Conservation (phyloP, 2,113 vertebrate genomes). For the Callospermophilus lateralis region DNA sequence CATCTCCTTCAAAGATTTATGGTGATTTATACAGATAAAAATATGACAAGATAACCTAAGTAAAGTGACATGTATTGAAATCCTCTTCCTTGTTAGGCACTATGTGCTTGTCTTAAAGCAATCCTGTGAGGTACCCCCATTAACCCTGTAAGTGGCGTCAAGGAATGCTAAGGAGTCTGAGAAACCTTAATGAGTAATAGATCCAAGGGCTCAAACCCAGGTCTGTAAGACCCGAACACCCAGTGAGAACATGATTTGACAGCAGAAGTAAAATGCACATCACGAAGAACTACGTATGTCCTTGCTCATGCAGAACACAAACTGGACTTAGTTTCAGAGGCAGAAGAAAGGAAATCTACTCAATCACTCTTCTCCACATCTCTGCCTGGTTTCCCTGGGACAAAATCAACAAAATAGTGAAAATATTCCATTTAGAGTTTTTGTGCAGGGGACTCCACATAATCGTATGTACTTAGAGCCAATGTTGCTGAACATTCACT, state of each 20-base stretch:
- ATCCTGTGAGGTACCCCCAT: not conserved
- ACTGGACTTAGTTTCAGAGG: not conserved
- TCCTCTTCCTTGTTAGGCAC: not conserved
- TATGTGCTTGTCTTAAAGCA: not conserved
- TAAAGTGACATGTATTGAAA: slow-evolving; percentile 13
- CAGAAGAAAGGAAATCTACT: not conserved
- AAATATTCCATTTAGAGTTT: not conserved
- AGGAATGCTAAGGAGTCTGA: not conserved
- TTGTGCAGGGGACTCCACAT: not conserved
- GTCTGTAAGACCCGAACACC: not conserved
- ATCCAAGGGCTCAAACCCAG: not conserved
- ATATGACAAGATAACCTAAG: not conserved
- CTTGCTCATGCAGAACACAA: not conserved
- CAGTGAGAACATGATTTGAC: not conserved
- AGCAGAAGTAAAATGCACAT: not conserved
- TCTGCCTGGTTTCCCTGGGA: not conserved
- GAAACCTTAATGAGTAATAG: not conserved
- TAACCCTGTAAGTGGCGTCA: not conserved
- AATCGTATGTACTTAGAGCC: not conserved
- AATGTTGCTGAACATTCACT: not conserved
- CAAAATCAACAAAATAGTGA: not conserved
- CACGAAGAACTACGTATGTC: not conserved
- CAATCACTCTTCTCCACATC: not conserved
- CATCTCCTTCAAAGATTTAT: not conserved
- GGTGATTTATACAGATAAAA: not conserved